Base-by-base conservation (phyloP, 2,888 invertebrate genomes). In the Lasioglossum zephyrum region DNA sequence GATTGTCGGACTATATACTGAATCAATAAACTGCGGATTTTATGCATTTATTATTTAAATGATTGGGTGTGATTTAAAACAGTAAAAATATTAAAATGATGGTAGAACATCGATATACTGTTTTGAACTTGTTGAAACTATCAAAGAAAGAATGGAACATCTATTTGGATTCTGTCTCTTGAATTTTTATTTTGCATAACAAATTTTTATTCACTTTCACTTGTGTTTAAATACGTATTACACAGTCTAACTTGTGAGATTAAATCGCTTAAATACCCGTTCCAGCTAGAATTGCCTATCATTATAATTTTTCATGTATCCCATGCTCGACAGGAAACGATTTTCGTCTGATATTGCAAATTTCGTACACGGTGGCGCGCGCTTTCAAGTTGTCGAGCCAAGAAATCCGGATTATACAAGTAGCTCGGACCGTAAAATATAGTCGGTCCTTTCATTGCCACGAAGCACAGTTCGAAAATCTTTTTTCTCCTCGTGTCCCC, bases 401-500 rank as follows among this genome's bases (percentile, higher is more conserved):
- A 31, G 18, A 63, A 63, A 18, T 63, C 63, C 16, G 63, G 31
- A 63, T 63, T 31, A 31, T 63, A 63, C 31, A 63, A 31, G 63
- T 63, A 31, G 63, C 31, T 31, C 31, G 63, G 31, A 63, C 31
- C 31, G 31, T 63, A 63, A 69, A 69, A 69, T 69, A 63, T 63
- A 63, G 39, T 39, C 69, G 36, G 39, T 41, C 22, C 70, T 70
- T 41, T 41, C 41, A 41, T 22, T 70, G 41, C 13, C 22, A n/a
- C 9, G 70, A n/a, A 70, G 70, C 70, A 70, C 39, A 70, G 70
- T 70, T 41, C 70, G 41, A 11, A 41, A 41, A 70, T 41, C 70
- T 39, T 70, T 70, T 41, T 70, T 70, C 39, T 70, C 31, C 39
- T 41, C 22, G 70, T 70, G 39, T 39, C 22, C 41, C 41, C n/a